Conservation (phyloP, 2,888 invertebrate genomes). For the Hofmannophila pseudospretella region DNA sequence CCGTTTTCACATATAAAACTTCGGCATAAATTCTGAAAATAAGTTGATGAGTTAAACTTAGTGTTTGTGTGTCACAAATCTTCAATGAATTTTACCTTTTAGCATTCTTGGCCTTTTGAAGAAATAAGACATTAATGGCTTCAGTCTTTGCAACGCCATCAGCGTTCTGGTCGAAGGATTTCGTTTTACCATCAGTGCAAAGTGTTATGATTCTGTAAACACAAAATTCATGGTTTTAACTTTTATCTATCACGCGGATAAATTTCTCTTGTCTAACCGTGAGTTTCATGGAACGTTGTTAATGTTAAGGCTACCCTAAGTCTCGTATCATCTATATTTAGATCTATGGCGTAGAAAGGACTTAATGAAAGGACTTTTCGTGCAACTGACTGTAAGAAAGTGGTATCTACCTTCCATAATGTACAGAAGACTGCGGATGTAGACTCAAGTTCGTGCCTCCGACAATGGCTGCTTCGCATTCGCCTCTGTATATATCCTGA, state of each 20-base stretch:
- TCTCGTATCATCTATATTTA: no score
- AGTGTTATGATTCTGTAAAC: slow-evolving; percentile 53
- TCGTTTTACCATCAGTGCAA: slow-evolving; percentile 88
- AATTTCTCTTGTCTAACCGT: no score
- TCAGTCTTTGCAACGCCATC: slow-evolving; percentile 88
- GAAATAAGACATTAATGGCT: slow-evolving; percentile 80
- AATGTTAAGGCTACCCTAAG: no score
- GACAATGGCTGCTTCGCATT: slow-evolving; percentile 76
- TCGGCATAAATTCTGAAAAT: slow-evolving; percentile 76
- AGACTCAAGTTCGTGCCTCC: slow-evolving; percentile 78
- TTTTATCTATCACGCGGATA: no score
- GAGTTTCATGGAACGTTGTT: no score
- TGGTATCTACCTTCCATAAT: slow-evolving; percentile 46
- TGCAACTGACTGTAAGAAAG: no score
- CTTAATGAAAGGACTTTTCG: no score
- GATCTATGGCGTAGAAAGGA: no score
- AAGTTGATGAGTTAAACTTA: no score
- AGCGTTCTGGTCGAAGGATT: slow-evolving; percentile 89
- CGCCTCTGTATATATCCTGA: slow-evolving; percentile 40
- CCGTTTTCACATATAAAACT: slow-evolving; percentile 82
- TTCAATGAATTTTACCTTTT: slow-evolving; percentile 52
- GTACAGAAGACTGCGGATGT: slow-evolving; percentile 66
- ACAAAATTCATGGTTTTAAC: no score
- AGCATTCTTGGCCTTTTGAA: slow-evolving; percentile 82
- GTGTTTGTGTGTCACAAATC: no score